Conservation (phyloP, 2,113 vertebrate genomes). For the Pungitius pungitius region DNA sequence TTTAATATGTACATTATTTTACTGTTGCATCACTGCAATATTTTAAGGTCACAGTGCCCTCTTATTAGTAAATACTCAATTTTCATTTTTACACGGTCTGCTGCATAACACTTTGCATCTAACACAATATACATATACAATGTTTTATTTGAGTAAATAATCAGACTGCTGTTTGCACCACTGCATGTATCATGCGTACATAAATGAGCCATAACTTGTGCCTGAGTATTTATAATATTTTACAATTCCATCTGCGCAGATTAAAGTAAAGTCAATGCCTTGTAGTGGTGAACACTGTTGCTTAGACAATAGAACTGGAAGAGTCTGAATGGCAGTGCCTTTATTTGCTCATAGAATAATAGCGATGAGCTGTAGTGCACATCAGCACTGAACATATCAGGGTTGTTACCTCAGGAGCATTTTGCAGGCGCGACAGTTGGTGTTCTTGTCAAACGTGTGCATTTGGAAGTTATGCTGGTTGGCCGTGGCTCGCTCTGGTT, state of each 20-base stretch:
- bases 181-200: background rate
- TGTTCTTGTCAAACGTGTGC: conserved; percentile 95
- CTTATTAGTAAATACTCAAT: background rate
- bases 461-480: conserved; percentile 99
- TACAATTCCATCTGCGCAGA: background rate
- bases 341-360: background rate
- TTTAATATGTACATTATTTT: background rate
- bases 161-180: background rate
- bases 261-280: background rate
- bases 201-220: background rate
- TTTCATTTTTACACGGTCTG: background rate
- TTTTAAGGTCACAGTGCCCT: background rate
- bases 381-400: background rate
- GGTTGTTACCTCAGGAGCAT: conserved; percentile 91
- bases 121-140: background rate
- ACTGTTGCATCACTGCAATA: background rate
- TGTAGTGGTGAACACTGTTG: background rate
- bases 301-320: background rate
- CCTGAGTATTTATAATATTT: background rate
- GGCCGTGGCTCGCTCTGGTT: conserved; percentile 93
- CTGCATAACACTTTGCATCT: background rate
- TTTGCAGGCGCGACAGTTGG: conserved; percentile 94
- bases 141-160: background rate
- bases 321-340: background rate
- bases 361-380: background rate